These are phyloP conservation scores for Melanotaenia boesemani DNA, from an alignment of 2,797 vertebrate genomes.

Conservation along the genomic window DNA sequence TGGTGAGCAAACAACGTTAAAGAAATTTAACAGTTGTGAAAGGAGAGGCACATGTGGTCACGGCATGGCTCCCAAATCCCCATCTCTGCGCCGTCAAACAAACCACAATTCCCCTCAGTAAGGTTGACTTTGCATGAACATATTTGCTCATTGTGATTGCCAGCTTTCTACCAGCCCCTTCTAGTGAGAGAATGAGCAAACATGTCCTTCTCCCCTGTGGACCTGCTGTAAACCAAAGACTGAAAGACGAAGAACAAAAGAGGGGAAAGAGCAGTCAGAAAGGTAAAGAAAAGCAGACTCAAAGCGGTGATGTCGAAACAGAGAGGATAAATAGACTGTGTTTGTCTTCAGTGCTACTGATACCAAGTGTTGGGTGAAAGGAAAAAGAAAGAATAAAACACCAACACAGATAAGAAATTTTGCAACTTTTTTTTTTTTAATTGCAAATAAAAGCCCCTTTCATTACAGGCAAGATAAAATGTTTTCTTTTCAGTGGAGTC, in stretches of 20 bases:
- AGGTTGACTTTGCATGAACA: slow-evolving; percentile 66
- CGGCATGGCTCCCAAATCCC: slow-evolving; percentile 38
- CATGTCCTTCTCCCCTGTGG: slow-evolving; percentile 52
- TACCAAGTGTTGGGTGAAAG: slow-evolving; percentile 19
- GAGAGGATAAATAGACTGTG: slow-evolving; percentile 44
- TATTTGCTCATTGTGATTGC: slow-evolving; percentile 79
- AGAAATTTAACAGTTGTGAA: slow-evolving; percentile 69
- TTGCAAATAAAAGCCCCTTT: slow-evolving; percentile 4
- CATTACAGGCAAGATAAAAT: slow-evolving; percentile 10
- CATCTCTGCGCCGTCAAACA: slow-evolving; percentile 57
- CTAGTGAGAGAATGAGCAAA: slow-evolving; percentile 75
- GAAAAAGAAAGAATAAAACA: not conserved
- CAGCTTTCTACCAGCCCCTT: slow-evolving; percentile 73
- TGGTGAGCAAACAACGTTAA: slow-evolving; percentile 34
- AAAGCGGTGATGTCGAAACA: slow-evolving; percentile 49
- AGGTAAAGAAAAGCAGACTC: slow-evolving; percentile 66
- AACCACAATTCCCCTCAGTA: slow-evolving; percentile 50
- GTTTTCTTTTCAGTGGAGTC: slow-evolving; percentile 23
- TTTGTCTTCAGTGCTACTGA: slow-evolving; percentile 54
- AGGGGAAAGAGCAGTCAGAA: slow-evolving; percentile 54
- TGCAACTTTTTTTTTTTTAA: slow-evolving; percentile 9
- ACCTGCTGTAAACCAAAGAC: slow-evolving; percentile 61
- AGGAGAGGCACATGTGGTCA: slow-evolving; percentile 35
- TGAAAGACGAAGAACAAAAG: slow-evolving; percentile 68
- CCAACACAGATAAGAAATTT: slow-evolving; percentile 14